Conservation (phyloP, 2,888 invertebrate species). For the Bellardia bayeri region DNA sequence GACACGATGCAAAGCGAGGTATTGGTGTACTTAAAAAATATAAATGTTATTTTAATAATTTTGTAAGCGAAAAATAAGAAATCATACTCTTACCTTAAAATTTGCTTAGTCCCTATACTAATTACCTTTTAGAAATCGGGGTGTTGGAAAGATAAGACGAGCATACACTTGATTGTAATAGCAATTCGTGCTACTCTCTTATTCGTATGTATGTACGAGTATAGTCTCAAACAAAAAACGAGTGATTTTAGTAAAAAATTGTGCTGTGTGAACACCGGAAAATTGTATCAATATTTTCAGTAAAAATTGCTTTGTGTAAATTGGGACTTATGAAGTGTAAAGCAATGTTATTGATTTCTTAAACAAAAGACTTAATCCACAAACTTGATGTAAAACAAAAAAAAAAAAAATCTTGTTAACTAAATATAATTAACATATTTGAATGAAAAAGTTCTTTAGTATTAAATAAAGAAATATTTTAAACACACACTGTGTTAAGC, state of each 20-base stretch:
- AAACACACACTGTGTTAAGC: background rate
- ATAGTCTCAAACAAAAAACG: no score
- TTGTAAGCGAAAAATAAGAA: background rate
- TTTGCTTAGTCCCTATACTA: background rate
- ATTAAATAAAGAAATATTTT: conserved; percentile 35
- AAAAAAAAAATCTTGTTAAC: background rate
- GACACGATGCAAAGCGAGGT: no score
- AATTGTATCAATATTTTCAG: no score
- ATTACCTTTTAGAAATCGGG: no score
- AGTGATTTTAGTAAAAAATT: no score
- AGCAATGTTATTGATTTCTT: conserved; percentile 37
- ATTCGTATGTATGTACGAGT: no score
- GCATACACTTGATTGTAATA: no score
- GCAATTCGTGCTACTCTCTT: no score
- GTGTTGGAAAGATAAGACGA: no score
- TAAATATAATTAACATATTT: conserved; percentile 38
- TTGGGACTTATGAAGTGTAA: background rate
- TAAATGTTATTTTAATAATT: conserved; percentile 36
- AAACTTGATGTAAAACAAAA: conserved; percentile 53
- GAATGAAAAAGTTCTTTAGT: conserved; percentile 18
- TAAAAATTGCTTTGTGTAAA: no score
- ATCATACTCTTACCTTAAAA: background rate
- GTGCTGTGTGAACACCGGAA: no score
- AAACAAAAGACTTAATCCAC: conserved; percentile 63
- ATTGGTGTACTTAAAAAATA: background rate